A percentile compares a stretch with the other conserved stretches of the same genome.
Evolutionary conservation across 2,113 vertebrate species (phyloP).

Genomic region (Sturnus vulgaris): DNA sequence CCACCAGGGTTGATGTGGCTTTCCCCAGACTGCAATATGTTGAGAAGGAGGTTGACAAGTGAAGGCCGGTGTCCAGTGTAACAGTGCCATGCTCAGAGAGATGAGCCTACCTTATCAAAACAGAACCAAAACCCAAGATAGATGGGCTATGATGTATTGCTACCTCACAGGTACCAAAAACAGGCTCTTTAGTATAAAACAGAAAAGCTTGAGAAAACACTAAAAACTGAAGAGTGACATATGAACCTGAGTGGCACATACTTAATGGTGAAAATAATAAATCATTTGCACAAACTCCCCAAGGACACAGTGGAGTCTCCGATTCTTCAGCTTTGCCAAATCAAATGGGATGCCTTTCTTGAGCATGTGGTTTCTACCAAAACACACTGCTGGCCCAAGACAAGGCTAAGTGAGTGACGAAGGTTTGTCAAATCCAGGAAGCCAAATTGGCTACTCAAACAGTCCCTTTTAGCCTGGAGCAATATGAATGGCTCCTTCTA

Average conservation of each 20-base stretch:
- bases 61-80: neutral
- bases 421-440: constrained; percentile 37
- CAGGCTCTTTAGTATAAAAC: neutral
- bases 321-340: neutral
- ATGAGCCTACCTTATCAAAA: neutral
- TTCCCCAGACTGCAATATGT: neutral
- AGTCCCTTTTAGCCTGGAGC: neutral
- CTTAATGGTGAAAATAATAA: neutral
- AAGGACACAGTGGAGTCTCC: neutral
- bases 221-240: neutral
- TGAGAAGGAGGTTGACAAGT: neutral
- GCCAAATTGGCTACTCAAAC: constrained; percentile 7
- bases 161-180: neutral
- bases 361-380: neutral
- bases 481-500: neutral
- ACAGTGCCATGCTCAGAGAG: neutral
- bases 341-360: neutral
- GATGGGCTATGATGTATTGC: neutral
- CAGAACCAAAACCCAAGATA: neutral
- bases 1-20: neutral
- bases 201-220: neutral
- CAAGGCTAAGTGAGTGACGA: neutral
- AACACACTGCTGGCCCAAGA: neutral
- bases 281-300: neutral
- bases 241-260: accelerated